Percentiles rank a stretch among this genome's conserved stretches.
These are phyloP conservation scores for Apodemia zela DNA, from an alignment of 2,888 invertebrate genomes.

Conservation along the genomic window DNA sequence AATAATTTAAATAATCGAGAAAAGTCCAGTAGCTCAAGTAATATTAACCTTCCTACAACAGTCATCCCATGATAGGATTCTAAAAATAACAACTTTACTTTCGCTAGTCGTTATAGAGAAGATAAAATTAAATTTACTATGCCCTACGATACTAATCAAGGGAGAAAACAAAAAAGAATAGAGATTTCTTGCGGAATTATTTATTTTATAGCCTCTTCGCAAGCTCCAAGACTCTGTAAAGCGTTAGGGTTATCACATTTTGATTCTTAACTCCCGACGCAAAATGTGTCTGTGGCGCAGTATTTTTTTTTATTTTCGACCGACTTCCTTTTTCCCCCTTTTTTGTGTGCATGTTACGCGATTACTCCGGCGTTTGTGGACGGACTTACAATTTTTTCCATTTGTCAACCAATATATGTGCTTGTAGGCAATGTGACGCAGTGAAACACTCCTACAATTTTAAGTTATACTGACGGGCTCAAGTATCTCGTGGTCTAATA, in stretches of 20 bases:
- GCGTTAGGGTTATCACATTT: not conserved
- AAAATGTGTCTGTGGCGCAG: no score
- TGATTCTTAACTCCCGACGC: no score
- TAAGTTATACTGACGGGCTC: no score
- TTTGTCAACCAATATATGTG: no score
- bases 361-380: no score
- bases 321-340: no score
- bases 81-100: constrained; percentile 4
- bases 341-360: no score
- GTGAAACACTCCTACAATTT: no score
- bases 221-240: not conserved
- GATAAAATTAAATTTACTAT: constrained; percentile 15
- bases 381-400: no score
- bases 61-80: not conserved
- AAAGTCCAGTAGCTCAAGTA: not conserved
- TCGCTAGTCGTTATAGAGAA: not conserved
- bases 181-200: not conserved
- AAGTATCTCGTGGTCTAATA: no score
- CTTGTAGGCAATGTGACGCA: no score
- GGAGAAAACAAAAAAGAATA: not conserved
- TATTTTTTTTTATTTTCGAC: no score
- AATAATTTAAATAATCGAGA: not conserved
- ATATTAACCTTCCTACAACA: not conserved
- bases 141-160: constrained; percentile 5
- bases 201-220: constrained; percentile 1